Percentiles rank a stretch among this genome's conserved stretches.
These are phyloP conservation scores for Pseudomyrmex concolor DNA, from an alignment of 1,140 invertebrate genomes.

Conservation along the genomic window DNA sequence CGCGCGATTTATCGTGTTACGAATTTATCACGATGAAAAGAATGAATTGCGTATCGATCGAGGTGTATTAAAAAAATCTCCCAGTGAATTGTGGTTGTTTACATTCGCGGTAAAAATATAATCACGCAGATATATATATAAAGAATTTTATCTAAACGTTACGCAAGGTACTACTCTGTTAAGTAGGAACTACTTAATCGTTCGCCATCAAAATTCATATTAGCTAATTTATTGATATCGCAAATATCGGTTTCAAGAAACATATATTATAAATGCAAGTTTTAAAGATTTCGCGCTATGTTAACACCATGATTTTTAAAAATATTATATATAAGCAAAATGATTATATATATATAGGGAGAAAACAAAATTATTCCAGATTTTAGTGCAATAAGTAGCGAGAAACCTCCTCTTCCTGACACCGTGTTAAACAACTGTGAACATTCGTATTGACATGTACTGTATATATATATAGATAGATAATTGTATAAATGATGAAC, in stretches of 20 bases:
- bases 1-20: no score
- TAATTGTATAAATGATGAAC: conserved; percentile 72
- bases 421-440: conserved; percentile 58
- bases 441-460: conserved; percentile 69
- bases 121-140: neutral
- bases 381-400: conserved; percentile 48
- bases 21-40: no score
- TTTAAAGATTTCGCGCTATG: conserved; percentile 50
- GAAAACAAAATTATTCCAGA: conserved; percentile 40
- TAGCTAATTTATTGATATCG: neutral
- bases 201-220: neutral
- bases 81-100: conserved; percentile 15
- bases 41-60: neutral
- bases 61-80: neutral
- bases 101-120: conserved; percentile 13
- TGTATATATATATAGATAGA: conserved; percentile 76
- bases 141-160: conserved; percentile 8
- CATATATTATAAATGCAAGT: conserved; percentile 56
- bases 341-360: conserved; percentile 53
- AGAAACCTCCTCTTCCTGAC: conserved; percentile 57
- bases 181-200: neutral
- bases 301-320: conserved; percentile 16
- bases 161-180: conserved; percentile 23
- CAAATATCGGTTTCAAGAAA: conserved; percentile 35
- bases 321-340: conserved; percentile 29